Percentiles rank a stretch among this genome's conserved stretches.
phyloP scores from a whole-genome alignment of 1,140 invertebrate genomes.

The Habropoda laboriosa region DNA sequence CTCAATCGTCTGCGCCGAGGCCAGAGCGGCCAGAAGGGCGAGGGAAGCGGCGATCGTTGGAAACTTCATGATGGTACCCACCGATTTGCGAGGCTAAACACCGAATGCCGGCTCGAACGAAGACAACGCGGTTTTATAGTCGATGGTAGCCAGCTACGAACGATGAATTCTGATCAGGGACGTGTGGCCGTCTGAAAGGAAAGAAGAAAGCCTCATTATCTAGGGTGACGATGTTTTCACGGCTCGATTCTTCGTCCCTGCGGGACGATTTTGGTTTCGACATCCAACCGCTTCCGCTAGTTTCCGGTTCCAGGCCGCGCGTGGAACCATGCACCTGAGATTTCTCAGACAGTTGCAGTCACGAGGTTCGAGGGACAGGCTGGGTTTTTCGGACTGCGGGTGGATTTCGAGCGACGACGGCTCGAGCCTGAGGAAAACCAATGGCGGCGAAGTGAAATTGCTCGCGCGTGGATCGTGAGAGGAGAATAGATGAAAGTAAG shows the following conservation, averaged over 20 bases:
- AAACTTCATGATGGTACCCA: slow-evolving; percentile 72
- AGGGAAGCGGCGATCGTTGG: slow-evolving; percentile 61
- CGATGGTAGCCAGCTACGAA: slow-evolving; percentile 69
- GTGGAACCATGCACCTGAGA: background rate
- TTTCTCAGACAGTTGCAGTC: background rate
- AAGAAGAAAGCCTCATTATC: slow-evolving; percentile 79
- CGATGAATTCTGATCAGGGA: slow-evolving; percentile 77
- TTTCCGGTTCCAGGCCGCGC: slow-evolving; percentile 20
- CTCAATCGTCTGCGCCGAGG: slow-evolving; percentile 62
- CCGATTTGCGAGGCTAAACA: slow-evolving; percentile 76
- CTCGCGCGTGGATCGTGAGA: slow-evolving; percentile 25
- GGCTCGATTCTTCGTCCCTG: slow-evolving; percentile 33
- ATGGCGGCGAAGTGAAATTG: slow-evolving; percentile 27
- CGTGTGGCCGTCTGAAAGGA: slow-evolving; percentile 72
- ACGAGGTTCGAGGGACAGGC: background rate
- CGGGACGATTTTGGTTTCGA: slow-evolving; percentile 61
- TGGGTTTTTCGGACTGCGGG: background rate
- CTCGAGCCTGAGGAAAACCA: background rate
- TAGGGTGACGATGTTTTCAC: slow-evolving; percentile 74
- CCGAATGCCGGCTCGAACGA: slow-evolving; percentile 75
- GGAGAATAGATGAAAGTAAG: slow-evolving; percentile 50
- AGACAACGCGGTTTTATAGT: slow-evolving; percentile 78
- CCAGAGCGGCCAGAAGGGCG: slow-evolving; percentile 64
- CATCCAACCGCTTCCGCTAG: slow-evolving; percentile 32
- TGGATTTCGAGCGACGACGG: background rate